Conservation (phyloP, 1,140 invertebrate species). For the Orius insidiosus region DNA sequence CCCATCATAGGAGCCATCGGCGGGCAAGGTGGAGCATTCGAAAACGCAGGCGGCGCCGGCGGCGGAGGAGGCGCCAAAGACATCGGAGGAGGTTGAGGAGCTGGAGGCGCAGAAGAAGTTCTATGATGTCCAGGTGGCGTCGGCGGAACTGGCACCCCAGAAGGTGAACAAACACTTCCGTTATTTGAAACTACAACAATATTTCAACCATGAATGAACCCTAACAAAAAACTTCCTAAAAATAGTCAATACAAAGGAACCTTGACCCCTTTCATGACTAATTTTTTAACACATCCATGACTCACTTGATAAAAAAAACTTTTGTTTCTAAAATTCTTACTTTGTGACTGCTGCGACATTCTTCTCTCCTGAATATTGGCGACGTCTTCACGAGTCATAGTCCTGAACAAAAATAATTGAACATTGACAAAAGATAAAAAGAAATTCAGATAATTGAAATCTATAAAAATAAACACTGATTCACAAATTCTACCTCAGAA, state of each 20-base stretch:
- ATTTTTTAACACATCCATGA: background rate
- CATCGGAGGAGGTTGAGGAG: slow-evolving; percentile 30
- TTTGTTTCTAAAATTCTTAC: slow-evolving; percentile 23
- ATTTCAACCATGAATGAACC: background rate
- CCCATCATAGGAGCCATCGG: slow-evolving; percentile 9
- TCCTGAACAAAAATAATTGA: slow-evolving; percentile 31
- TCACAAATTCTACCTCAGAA: background rate
- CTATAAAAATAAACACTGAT: background rate
- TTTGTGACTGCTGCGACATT: slow-evolving; percentile 40
- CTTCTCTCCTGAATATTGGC: slow-evolving; percentile 60
- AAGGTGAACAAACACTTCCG: slow-evolving; percentile 29
- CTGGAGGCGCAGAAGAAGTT: slow-evolving; percentile 40
- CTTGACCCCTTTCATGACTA: too few relatives aligned
- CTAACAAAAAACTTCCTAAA: too few relatives aligned
- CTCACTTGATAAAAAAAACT: background rate
- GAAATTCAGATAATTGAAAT: background rate
- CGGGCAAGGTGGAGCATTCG: slow-evolving; percentile 28
- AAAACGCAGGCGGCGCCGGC: slow-evolving; percentile 36
- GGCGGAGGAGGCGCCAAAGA: slow-evolving; percentile 23
- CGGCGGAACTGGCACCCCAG: slow-evolving; percentile 27
- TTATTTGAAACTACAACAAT: slow-evolving; percentile 29
- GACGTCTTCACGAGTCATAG: slow-evolving; percentile 75
- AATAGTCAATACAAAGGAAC: too few relatives aligned
- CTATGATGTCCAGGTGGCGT: slow-evolving; percentile 34
- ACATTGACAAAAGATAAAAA: background rate